phyloP scores from a whole-genome alignment of 2,113 vertebrate species.

The Anguilla rostrata region DNA sequence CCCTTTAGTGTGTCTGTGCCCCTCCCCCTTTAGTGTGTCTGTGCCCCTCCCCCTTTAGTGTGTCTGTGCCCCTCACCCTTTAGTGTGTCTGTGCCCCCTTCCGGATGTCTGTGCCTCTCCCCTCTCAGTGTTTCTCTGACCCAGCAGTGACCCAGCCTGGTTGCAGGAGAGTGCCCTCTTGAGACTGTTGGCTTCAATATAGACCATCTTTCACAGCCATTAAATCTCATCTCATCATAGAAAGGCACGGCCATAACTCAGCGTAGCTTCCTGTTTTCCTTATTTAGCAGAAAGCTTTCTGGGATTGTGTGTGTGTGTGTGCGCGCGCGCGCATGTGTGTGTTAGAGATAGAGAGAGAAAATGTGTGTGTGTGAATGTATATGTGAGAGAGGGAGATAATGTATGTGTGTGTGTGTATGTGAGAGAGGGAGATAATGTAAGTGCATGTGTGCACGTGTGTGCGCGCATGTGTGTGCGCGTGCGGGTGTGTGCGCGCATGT shows the following conservation, averaged over 20 bases:
- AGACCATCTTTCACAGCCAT: not conserved
- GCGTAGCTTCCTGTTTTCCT: not conserved
- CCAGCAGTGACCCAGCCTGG: not conserved
- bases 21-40: too few species aligned
- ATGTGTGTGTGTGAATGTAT: too few species aligned
- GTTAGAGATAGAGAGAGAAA: too few species aligned
- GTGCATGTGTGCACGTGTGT: not conserved
- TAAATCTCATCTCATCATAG: not conserved
- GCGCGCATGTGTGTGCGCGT: too few species aligned
- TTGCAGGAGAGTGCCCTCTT: not conserved
- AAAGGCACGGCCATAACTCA: not conserved
- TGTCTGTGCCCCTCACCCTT: too few species aligned
- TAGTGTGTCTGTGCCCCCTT: not conserved
- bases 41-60: too few species aligned
- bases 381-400: too few species aligned
- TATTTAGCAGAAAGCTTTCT: not conserved
- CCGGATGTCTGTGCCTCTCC: not conserved
- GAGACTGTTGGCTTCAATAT: not conserved
- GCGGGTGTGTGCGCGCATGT: too few species aligned
- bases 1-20: too few species aligned
- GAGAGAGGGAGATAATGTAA: too few species aligned
- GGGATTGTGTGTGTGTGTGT: too few species aligned
- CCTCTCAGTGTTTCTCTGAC: not conserved
- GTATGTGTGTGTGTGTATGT: not conserved
- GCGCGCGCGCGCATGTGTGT: too few species aligned